A percentile compares a stretch with the other conserved stretches of the same genome.
Evolutionary conservation across 2,888 invertebrate species (phyloP).

Genomic region (Phaedon cochleariae): DNA sequence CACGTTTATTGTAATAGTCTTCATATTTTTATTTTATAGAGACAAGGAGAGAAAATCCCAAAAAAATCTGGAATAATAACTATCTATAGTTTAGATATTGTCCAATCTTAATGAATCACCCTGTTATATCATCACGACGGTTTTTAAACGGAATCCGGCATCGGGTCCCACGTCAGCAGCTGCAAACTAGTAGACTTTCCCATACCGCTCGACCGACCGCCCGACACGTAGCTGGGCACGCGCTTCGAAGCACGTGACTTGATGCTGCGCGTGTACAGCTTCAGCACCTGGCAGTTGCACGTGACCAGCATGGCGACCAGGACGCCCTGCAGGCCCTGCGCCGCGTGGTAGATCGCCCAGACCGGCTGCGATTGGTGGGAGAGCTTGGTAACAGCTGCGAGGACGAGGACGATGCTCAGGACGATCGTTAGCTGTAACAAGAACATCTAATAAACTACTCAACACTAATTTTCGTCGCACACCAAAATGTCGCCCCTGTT

Average conservation of each 20-base stretch:
- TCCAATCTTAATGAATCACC: no score
- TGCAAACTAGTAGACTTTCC: conserved; percentile 61
- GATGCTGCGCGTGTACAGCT: conserved; percentile 58
- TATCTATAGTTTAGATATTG: no score
- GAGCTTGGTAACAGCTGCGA: conserved; percentile 60
- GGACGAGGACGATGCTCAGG: conserved; percentile 56
- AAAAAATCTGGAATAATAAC: no score
- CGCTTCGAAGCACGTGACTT: conserved; percentile 48
- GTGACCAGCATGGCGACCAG: conserved; percentile 70
- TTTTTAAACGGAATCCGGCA: conserved; percentile 60
- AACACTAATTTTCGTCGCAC: no score
- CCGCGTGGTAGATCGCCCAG: conserved; percentile 63
- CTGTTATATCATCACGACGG: no score
- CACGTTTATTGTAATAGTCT: no score
- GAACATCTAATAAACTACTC: no score
- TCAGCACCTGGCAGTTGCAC: conserved; percentile 67
- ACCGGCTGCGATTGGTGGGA: conserved; percentile 56
- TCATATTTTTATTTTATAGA: no score
- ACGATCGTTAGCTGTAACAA: conserved; percentile 60
- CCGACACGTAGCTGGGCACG: conserved; percentile 43
- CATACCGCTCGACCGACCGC: conserved; percentile 39
- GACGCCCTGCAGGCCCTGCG: conserved; percentile 68
- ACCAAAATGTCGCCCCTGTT: no score
- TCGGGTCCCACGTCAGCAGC: conserved; percentile 61
- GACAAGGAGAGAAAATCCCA: no score